Evolutionary conservation across 2,888 invertebrate genomes (phyloP).

Genomic region (Phyllotreta cruciferae): DNA sequence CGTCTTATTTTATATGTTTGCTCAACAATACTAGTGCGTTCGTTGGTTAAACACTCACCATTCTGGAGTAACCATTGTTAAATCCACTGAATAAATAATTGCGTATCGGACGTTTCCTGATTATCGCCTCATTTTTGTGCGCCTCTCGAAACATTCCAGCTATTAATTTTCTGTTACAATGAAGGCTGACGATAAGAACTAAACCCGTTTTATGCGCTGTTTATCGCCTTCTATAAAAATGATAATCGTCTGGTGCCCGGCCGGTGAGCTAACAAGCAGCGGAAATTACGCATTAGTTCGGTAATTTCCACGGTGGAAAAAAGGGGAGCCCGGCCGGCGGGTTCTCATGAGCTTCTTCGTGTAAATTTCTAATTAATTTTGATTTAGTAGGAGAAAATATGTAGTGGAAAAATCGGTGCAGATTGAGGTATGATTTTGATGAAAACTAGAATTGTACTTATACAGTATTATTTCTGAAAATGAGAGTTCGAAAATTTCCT

Average conservation of each 20-base stretch:
- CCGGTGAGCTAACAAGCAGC: conserved; percentile 45
- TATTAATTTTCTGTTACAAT: conserved; percentile 14
- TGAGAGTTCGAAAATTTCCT: no score
- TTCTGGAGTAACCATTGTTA: no score
- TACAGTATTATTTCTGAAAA: background rate
- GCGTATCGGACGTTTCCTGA: no score
- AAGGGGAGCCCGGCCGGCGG: conserved; percentile 31
- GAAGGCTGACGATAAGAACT: conserved; percentile 1
- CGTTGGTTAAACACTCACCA: no score
- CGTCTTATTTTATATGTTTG: no score
- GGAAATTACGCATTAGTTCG: conserved; percentile 53
- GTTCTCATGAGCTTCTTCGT: conserved; percentile 38
- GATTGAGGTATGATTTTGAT: background rate
- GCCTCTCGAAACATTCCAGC: background rate
- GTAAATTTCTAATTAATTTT: conserved; percentile 20
- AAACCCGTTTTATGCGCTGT: conserved; percentile 7
- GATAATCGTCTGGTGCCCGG: conserved; percentile 2
- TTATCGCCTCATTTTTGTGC: no score
- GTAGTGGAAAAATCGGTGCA: background rate
- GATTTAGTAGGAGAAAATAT: background rate
- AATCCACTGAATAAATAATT: no score
- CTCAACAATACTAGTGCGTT: no score
- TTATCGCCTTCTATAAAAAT: conserved; percentile 19
- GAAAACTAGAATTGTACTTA: background rate
- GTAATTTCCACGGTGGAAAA: conserved; percentile 51